Percentiles rank a stretch among this genome's conserved stretches.
Conservation (phyloP, 1,140 invertebrate species). For the Hestina assimilis region DNA sequence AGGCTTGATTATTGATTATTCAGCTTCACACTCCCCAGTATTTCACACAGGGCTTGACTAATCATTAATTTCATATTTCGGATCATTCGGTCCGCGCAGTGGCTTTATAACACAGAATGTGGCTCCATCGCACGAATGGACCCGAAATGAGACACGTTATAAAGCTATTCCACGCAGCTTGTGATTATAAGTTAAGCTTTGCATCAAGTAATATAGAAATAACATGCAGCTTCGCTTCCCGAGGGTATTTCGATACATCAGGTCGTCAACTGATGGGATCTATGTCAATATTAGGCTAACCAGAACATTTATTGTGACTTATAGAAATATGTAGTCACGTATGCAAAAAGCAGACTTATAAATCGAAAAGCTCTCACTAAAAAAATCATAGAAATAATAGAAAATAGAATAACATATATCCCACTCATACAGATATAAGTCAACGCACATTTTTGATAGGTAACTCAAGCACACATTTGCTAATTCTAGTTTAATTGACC, state of each 20-base stretch:
- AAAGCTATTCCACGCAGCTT: conserved; percentile 75
- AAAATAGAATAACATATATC: conserved; percentile 68
- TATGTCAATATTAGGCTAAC: conserved; percentile 58
- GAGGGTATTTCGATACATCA: conserved; percentile 64
- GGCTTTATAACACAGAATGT: conserved; percentile 72
- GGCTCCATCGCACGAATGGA: conserved; percentile 49
- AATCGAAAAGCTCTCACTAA: conserved; percentile 62
- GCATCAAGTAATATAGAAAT: conserved; percentile 73
- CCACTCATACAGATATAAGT: conserved; percentile 69
- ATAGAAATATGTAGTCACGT: conserved; percentile 26
- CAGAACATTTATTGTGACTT: conserved; percentile 24
- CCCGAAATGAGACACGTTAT: conserved; percentile 59
- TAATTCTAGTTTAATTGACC: conserved; percentile 52
- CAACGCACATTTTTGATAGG: conserved; percentile 71
- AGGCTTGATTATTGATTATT: conserved; percentile 72
- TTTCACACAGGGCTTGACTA: conserved; percentile 73
- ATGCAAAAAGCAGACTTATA: conserved; percentile 20
- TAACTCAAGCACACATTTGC: conserved; percentile 73
- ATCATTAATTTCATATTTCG: conserved; percentile 67
- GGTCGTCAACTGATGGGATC: conserved; percentile 71
- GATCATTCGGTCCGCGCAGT: conserved; percentile 56
- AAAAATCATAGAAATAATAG: conserved; percentile 21
- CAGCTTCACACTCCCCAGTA: conserved; percentile 73
- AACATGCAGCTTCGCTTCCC: conserved; percentile 75
- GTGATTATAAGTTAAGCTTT: conserved; percentile 71